Percentiles rank a stretch among this genome's conserved stretches.
Conservation (phyloP, 2,113 vertebrate genomes). For the Trematomus loennbergii region DNA sequence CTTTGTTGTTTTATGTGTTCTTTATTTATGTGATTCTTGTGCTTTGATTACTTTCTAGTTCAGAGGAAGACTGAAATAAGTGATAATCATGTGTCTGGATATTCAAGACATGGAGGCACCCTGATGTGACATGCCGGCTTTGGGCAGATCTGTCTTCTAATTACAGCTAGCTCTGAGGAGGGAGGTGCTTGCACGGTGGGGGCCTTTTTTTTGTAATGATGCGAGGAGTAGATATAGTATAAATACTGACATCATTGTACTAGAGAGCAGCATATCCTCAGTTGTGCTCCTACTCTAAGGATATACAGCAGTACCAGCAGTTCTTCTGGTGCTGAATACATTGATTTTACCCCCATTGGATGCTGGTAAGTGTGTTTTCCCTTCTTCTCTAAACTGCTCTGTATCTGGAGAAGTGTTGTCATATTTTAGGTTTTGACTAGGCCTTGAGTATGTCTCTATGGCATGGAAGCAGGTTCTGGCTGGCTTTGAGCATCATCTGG, state of each 20-base stretch:
- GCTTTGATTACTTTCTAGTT: constrained; percentile 49
- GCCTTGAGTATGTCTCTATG: constrained; percentile 3
- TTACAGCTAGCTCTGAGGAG: constrained; percentile 87
- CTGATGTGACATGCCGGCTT: constrained; percentile 85
- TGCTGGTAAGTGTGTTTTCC: constrained; percentile 85
- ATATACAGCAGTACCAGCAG: constrained; percentile 82
- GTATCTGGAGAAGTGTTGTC: constrained; percentile 18
- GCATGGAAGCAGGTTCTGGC: constrained; percentile 1
- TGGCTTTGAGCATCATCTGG: neutral
- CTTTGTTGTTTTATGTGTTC: constrained; percentile 15
- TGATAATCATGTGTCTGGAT: constrained; percentile 83
- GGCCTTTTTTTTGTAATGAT: constrained; percentile 81
- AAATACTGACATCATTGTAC: constrained; percentile 87
- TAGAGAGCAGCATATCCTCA: constrained; percentile 86
- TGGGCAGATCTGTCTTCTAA: constrained; percentile 91
- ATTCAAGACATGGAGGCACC: constrained; percentile 79
- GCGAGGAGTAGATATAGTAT: constrained; percentile 86
- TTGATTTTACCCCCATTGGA: constrained; percentile 72
- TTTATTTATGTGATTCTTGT: constrained; percentile 24
- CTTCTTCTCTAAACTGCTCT: constrained; percentile 37
- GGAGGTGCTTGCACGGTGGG: constrained; percentile 88
- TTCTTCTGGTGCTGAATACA: constrained; percentile 74
- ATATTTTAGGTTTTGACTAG: constrained; percentile 23
- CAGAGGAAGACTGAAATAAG: constrained; percentile 74
- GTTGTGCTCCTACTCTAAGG: constrained; percentile 82